phyloP scores from a whole-genome alignment of 2,797 vertebrate genomes.

The Diplodus sargus region DNA sequence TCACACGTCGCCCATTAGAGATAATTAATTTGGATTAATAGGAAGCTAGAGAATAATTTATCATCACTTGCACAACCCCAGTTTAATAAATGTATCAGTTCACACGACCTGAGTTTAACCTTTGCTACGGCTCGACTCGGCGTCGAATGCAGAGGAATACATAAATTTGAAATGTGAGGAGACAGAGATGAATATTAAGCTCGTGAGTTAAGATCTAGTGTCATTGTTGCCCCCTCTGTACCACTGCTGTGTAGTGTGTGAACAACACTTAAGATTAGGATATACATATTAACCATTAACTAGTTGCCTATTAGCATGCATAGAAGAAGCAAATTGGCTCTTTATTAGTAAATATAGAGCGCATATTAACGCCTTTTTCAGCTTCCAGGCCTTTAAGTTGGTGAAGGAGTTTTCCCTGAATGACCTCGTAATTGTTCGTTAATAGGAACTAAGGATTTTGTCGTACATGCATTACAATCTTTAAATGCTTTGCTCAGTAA shows the following conservation, averaged over 20 bases:
- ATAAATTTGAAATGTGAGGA: constrained; percentile 61
- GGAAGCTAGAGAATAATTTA: constrained; percentile 68
- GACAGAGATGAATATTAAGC: constrained; percentile 49
- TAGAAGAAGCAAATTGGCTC: too few species aligned
- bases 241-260: neutral
- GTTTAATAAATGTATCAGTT: constrained; percentile 75
- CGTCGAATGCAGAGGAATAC: constrained; percentile 56
- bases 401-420: too few species aligned
- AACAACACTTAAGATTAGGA: too few species aligned
- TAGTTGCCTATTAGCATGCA: too few species aligned
- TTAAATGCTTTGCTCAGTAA: too few species aligned
- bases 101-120: constrained; percentile 71
- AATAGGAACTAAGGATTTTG: too few species aligned
- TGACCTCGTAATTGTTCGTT: too few species aligned
- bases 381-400: too few species aligned
- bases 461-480: too few species aligned
- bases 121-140: constrained; percentile 55
- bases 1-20: constrained; percentile 62
- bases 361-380: too few species aligned
- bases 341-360: too few species aligned
- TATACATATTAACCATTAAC: too few species aligned
- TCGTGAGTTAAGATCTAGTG: constrained; percentile 31
- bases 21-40: constrained; percentile 67
- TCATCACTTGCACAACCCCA: constrained; percentile 40
- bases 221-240: neutral